Conservation (phyloP, 2,797 vertebrate species). For the Neosilurus mollespiculum region DNA sequence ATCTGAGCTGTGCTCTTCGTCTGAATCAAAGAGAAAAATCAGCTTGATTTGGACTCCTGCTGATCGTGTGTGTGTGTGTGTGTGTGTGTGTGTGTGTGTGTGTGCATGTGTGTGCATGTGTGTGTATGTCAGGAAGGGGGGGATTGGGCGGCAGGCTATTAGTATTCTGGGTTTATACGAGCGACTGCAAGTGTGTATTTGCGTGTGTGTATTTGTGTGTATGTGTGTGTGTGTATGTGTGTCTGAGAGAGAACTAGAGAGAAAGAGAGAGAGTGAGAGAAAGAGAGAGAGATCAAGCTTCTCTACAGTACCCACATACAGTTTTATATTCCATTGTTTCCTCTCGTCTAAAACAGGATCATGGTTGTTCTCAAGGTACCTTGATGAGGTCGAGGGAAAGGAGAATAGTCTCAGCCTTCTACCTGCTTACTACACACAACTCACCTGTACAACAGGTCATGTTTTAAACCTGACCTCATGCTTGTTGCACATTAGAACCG, state of each 20-base stretch:
- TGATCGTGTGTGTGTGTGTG: conserved; percentile 67
- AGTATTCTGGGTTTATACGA: conserved; percentile 54
- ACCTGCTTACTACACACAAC: conserved; percentile 27
- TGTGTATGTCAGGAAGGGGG: neutral
- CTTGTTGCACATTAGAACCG: too few relatives aligned
- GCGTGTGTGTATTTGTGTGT: conserved; percentile 22
- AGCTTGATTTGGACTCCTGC: conserved; percentile 90
- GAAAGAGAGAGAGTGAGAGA: conserved; percentile 43
- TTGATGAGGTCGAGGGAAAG: conserved; percentile 41
- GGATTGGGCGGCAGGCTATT: conserved; percentile 42
- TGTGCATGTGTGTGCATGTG: conserved; percentile 42
- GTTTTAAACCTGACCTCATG: neutral
- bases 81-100: conserved; percentile 50
- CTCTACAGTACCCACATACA: conserved; percentile 71
- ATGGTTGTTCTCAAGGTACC: conserved; percentile 49
- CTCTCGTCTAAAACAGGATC: conserved; percentile 44
- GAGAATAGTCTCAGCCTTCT: conserved; percentile 36
- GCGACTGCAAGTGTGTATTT: conserved; percentile 32
- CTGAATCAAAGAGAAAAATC: conserved; percentile 86
- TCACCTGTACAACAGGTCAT: neutral
- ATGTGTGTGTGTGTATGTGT: conserved; percentile 63
- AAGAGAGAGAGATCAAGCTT: conserved; percentile 56
- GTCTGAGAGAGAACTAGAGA: conserved; percentile 68
- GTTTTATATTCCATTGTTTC: conserved; percentile 54
- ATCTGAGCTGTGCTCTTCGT: conserved; percentile 83